phyloP scores from a whole-genome alignment of 2,888 invertebrate species.

The Amiota communis region DNA sequence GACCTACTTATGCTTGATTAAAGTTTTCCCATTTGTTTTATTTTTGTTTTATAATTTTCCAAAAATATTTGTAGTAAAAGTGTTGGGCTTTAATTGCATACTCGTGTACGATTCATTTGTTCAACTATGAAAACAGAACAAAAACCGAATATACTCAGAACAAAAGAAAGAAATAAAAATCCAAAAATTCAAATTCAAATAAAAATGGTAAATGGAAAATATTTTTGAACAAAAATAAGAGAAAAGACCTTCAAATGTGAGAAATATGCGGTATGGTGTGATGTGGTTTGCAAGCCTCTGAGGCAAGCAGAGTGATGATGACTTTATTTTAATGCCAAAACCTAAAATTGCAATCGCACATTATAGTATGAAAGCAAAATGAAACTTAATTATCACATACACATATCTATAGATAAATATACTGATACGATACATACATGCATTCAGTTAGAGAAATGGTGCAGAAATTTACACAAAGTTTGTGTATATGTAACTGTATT shows the following conservation, averaged over 20 bases:
- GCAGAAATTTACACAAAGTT: conserved; percentile 4
- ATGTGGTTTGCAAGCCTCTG: not conserved
- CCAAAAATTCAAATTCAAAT: not conserved
- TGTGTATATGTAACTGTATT: conserved; percentile 5
- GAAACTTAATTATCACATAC: conserved; percentile 59
- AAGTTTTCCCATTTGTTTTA: not conserved
- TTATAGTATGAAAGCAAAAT: conserved; percentile 43
- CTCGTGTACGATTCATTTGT: not conserved
- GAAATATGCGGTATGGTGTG: too few species aligned
- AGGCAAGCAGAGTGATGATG: too few species aligned
- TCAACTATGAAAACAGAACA: too few species aligned
- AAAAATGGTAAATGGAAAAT: not conserved
- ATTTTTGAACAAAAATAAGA: too few species aligned
- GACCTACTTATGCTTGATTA: conserved; percentile 1
- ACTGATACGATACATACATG: conserved; percentile 15
- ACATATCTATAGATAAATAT: conserved; percentile 24
- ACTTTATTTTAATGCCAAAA: not conserved
- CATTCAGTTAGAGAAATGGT: conserved; percentile 7
- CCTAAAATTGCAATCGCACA: conserved; percentile 39
- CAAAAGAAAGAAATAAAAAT: not conserved
- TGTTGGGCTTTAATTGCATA: not conserved
- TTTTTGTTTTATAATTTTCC: not conserved
- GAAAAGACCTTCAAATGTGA: too few species aligned
- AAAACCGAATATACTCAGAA: too few species aligned
- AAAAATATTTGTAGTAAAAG: not conserved